Base-by-base conservation (phyloP, 2,113 vertebrate genomes). In the Mandrillus leucophaeus region DNA sequence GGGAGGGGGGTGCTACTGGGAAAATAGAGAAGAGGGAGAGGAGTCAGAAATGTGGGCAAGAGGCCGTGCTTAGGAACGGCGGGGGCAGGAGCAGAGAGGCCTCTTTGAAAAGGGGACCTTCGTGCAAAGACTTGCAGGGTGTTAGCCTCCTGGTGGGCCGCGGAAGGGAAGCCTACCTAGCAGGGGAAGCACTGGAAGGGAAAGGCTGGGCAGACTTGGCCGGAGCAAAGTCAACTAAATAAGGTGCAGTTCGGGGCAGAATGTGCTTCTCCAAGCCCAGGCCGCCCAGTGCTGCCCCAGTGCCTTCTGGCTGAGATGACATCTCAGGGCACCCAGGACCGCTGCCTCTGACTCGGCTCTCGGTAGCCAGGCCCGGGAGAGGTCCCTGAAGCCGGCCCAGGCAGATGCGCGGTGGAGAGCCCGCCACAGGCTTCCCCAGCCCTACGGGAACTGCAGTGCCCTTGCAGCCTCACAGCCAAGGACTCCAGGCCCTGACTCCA, bases 41-140 rank as follows among this genome's bases (percentile, higher is more conserved):
- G 12, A 12, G 27, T 30, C 20, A 40, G 25, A 27, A n/a, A 40
- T 32, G 35, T 14, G 40, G 18, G 13, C 6, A 61, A 38, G 6
- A 18, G n/a, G 9, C 12, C 20, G 17, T 35, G 16, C 4, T 30
- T 32, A 30, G 27, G 30, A 64, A 64, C 12, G 5, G 27, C 5
- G 22, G 30, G 23, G 2, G 1, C 23, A 48, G 6, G 16, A 8
- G 6, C 30, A n/a, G 18, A 8, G 45, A 12, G 20, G 3, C 43
- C 25, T 57, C 38, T 2, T 1, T 38, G 52, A 40, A 61, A 66
- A 66, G 61, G 40, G 57, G 35, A 22, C 32, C 7, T 35, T 83
- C 4, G 23, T 83, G 50, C 45, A 23, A 72, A 68, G 45, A n/a
- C 61, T 50, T 25, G 23, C 25, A 88, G 59, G 64, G 48, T 14